These are phyloP conservation scores for Pipa parva DNA, from an alignment of 2,113 vertebrate species.

Conservation along the genomic window DNA sequence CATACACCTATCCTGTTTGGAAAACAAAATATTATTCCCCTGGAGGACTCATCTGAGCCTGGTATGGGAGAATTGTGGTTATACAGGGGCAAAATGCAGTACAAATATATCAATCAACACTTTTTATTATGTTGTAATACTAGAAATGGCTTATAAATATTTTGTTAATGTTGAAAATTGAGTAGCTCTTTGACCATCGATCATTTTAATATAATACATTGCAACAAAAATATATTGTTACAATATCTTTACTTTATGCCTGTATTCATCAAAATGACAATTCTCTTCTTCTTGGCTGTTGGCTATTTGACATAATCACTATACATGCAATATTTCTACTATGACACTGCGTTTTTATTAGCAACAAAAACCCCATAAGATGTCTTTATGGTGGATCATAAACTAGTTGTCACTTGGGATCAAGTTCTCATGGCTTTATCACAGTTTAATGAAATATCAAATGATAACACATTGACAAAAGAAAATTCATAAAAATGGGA, in stretches of 20 bases:
- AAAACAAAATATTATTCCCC: no score
- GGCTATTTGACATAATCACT: background rate
- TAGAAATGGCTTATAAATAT: no score
- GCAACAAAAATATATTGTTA: no score
- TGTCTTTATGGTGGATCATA: constrained; percentile 5
- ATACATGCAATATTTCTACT: background rate
- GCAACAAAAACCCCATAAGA: background rate
- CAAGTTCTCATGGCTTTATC: background rate
- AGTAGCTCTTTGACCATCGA: no score
- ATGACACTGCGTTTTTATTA: background rate
- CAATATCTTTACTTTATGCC: background rate
- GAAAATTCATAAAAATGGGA: background rate
- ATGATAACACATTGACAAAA: constrained; percentile 9
- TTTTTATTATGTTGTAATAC: no score
- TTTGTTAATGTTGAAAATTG: no score
- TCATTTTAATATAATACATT: no score
- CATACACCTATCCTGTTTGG: no score
- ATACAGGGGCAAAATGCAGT: no score
- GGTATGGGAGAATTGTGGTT: no score
- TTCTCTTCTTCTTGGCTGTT: background rate
- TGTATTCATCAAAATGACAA: background rate
- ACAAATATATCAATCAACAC: no score
- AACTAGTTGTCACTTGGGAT: background rate
- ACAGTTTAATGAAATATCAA: constrained; percentile 3
- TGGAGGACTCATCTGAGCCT: no score